Base-by-base conservation (phyloP, 1,140 invertebrate species). In the Drosophila pectinifera region DNA sequence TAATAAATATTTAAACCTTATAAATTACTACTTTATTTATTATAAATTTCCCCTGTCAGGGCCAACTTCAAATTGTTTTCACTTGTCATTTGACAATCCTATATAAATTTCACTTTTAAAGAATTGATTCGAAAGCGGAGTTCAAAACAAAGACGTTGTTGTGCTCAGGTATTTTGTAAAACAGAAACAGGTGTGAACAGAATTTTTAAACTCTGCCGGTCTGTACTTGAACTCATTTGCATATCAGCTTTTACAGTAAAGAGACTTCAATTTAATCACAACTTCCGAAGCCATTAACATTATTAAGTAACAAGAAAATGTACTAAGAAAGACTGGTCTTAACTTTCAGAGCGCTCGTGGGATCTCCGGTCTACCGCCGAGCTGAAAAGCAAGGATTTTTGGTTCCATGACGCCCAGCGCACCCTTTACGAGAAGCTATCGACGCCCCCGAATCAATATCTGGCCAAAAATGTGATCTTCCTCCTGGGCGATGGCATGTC, bases 401-500 rank as follows among this genome's bases (percentile, higher is more conserved):
- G 90, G 90, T 80, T 86, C 6, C 61, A 82, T 6, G 84, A 91
- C 62, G 90, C 81, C 2, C 85, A 91, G 31, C 61, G 67, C 4
- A 75, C 69, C 0, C 72, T 91, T 4, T 80, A 73, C 14, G 77
- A 90, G 13, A 91, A 90, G 56, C 51, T 90, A 1, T 67, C 72
- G 2, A 59, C 31, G 7, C 51, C 51, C 0, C 78, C 63, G n/a
- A 91, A 91, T 42, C 92, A 92, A 65, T 92, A 91, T 5, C 57
- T 70, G 24, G 96, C 96, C n/a, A 95, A 95, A 74, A 96, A 96
- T 89, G 93, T 96, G 0, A 95, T 97, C 13, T 92, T 97, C 59
- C 96, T 96, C 81, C 85, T 97, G 39, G 96, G 96, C 1, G 96
- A 97, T 85, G 96, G 96, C 5, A 96, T 97, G 95, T 95, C 95